A percentile compares a stretch with the other conserved stretches of the same genome.
These are phyloP conservation scores for Myopa testacea DNA, from an alignment of 2,888 invertebrate species.

Conservation along the genomic window DNA sequence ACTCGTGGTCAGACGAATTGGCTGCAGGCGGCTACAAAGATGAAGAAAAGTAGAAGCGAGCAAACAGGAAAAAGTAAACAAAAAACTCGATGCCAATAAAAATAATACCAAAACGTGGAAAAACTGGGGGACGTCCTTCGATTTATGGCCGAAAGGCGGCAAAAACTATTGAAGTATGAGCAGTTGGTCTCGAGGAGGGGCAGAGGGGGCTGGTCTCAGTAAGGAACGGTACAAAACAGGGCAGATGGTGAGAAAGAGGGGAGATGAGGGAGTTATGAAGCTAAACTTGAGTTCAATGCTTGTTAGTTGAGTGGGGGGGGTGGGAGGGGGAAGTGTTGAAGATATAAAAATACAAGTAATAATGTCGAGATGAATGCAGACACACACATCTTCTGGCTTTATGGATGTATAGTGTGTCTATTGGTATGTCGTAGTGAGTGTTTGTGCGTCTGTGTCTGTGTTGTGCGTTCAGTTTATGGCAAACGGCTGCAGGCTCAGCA, in stretches of 20 bases:
- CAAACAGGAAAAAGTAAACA: slow-evolving; percentile 10
- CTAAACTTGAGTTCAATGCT: background rate
- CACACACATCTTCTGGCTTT: background rate
- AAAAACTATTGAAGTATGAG: slow-evolving; percentile 32
- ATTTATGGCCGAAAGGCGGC: slow-evolving; percentile 29
- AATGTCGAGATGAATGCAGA: background rate
- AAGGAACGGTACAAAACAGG: background rate
- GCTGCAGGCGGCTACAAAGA: slow-evolving; percentile 14
- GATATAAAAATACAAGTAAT: background rate
- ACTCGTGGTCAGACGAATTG: slow-evolving; percentile 27
- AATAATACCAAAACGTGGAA: slow-evolving; percentile 3
- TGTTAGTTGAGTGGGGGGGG: no score
- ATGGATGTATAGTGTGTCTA: background rate
- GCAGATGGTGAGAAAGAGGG: background rate
- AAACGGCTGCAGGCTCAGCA: slow-evolving; percentile 18
- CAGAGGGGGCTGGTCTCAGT: background rate
- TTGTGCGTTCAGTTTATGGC: slow-evolving; percentile 8
- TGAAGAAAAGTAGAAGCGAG: background rate
- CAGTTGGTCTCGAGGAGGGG: background rate
- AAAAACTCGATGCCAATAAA: background rate
- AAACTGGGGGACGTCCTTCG: slow-evolving; percentile 34
- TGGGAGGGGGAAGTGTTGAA: background rate
- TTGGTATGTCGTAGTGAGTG: background rate
- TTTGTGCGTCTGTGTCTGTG: background rate
- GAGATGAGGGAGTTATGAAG: background rate